Evolutionary conservation across 2,113 vertebrate species (phyloP).

Genomic region (Odontesthes bonariensis): DNA sequence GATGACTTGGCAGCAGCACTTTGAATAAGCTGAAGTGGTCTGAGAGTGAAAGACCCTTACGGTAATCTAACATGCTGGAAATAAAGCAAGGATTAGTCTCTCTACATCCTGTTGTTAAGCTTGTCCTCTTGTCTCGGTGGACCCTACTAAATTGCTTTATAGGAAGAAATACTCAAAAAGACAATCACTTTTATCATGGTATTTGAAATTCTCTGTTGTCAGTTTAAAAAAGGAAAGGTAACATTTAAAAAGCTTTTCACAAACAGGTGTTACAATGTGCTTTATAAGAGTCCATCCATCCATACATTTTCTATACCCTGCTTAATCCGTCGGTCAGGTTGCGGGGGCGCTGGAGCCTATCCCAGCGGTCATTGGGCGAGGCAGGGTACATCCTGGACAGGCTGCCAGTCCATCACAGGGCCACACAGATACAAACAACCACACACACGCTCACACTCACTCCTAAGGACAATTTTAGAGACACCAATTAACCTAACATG

Average conservation of each 20-base stretch:
- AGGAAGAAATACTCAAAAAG: not conserved
- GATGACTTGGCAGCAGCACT: not conserved
- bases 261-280: not conserved
- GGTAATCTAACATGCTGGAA: not conserved
- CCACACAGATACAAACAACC: too few relatives aligned
- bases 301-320: too few relatives aligned
- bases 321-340: too few relatives aligned
- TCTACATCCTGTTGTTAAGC: not conserved
- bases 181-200: not conserved
- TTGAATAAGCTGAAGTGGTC: not conserved
- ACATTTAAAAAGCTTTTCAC: not conserved
- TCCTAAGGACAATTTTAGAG: too few relatives aligned
- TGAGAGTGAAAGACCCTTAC: not conserved
- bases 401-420: too few relatives aligned
- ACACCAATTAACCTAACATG: too few relatives aligned
- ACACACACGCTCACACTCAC: too few relatives aligned
- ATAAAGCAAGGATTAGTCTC: not conserved
- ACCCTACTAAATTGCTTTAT: not conserved
- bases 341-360: too few relatives aligned
- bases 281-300: not conserved
- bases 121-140: not conserved
- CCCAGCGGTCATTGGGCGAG: too few relatives aligned
- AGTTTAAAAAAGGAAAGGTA: not conserved
- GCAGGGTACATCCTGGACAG: too few relatives aligned
- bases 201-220: not conserved